Evolutionary conservation across 2,797 vertebrate species (phyloP).

Genomic region (Clarias platycephalus): DNA sequence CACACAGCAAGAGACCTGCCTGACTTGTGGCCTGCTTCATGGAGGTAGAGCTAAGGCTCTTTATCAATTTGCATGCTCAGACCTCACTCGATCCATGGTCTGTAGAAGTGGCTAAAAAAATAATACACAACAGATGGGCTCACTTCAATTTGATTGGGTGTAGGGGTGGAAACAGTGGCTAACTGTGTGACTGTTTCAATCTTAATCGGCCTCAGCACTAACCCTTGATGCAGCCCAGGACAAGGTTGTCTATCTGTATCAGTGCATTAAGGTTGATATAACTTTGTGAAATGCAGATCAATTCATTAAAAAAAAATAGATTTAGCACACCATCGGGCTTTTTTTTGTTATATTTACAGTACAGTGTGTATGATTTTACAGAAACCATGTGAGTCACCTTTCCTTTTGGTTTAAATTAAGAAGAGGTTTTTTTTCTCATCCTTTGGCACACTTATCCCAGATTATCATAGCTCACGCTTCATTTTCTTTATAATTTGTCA

Average conservation of each 20-base stretch:
- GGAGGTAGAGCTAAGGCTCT: slow-evolving; percentile 74
- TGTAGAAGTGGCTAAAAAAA: slow-evolving; percentile 63
- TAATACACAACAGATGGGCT: slow-evolving; percentile 84
- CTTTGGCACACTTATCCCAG: background rate
- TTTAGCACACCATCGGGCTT: background rate
- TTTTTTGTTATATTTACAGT: background rate
- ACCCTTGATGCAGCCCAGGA: slow-evolving; percentile 19
- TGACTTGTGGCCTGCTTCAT: slow-evolving; percentile 79
- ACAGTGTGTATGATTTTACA: background rate
- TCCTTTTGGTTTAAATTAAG: background rate
- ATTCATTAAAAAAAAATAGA: background rate
- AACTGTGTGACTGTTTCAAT: slow-evolving; percentile 39
- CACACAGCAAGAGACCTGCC: slow-evolving; percentile 80
- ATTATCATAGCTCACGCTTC: slow-evolving; percentile 59
- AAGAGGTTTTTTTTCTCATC: background rate
- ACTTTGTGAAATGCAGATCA: background rate
- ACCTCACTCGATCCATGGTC: slow-evolving; percentile 75
- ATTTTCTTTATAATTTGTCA: slow-evolving; percentile 67
- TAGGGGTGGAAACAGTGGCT: slow-evolving; percentile 61
- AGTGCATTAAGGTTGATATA: background rate
- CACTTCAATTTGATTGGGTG: slow-evolving; percentile 81
- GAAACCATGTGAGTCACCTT: background rate
- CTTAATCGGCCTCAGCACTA: slow-evolving; percentile 33
- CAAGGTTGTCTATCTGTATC: slow-evolving; percentile 3
- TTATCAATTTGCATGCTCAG: slow-evolving; percentile 78